A percentile compares a stretch with the other conserved stretches of the same genome.
These are phyloP conservation scores for Amblyraja radiata DNA, from an alignment of 2,797 vertebrate genomes.

Conservation along the genomic window DNA sequence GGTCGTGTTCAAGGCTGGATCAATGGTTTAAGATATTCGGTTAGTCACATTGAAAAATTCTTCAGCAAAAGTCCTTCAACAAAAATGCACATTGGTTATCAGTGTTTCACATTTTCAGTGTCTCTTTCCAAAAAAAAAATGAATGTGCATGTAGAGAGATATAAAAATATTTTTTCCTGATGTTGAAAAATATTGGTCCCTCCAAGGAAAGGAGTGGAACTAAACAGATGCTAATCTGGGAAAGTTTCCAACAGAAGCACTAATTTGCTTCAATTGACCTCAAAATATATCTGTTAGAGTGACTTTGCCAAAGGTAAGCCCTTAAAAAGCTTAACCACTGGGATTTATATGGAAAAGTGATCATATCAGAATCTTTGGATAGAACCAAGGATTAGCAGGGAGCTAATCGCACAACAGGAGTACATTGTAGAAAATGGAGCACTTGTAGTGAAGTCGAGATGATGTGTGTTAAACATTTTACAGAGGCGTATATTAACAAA, in stretches of 20 bases:
- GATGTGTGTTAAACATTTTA: neutral
- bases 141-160: neutral
- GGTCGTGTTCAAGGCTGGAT: too few relatives aligned
- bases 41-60: too few relatives aligned
- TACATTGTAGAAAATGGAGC: neutral
- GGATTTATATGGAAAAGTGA: neutral
- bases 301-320: neutral
- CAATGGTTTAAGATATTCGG: too few relatives aligned
- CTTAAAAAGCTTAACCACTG: neutral
- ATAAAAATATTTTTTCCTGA: neutral
- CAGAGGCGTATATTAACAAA: neutral
- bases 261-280: conserved; percentile 17
- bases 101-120: too few relatives aligned
- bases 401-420: neutral
- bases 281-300: neutral
- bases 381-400: neutral
- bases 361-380: neutral
- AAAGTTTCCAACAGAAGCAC: neutral
- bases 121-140: neutral
- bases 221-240: neutral
- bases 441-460: neutral
- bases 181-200: neutral
- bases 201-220: neutral
- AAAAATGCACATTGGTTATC: too few relatives aligned
- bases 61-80: too few relatives aligned